A percentile compares a stretch with the other conserved stretches of the same genome.
phyloP scores from a whole-genome alignment of 2,797 vertebrate genomes.

The Triplophysa yarkandensis region DNA sequence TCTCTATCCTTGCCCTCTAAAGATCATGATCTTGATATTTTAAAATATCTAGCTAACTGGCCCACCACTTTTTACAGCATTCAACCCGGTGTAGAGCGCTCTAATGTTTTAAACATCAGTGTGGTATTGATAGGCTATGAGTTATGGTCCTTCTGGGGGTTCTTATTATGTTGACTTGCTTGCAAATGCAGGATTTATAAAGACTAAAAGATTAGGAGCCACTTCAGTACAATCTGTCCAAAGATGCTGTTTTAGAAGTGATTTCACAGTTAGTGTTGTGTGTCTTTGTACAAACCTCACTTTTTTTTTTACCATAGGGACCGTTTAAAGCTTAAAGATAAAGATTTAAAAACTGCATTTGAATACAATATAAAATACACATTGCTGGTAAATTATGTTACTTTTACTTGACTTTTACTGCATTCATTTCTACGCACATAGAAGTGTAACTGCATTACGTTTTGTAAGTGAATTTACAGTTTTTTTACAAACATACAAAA shows the following conservation, averaged over 20 bases:
- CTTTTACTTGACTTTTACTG: too few relatives aligned
- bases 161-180: slow-evolving; percentile 65
- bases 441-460: too few relatives aligned
- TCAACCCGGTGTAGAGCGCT: slow-evolving; percentile 53
- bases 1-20: slow-evolving; percentile 14
- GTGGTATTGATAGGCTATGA: slow-evolving; percentile 68
- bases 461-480: too few relatives aligned
- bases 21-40: slow-evolving; percentile 15
- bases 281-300: too few relatives aligned
- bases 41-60: slow-evolving; percentile 45
- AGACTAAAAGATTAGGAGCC: slow-evolving; percentile 41
- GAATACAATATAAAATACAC: too few relatives aligned
- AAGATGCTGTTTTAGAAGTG: slow-evolving; percentile 1
- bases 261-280: neutral
- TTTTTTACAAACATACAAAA: too few relatives aligned
- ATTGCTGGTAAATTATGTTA: too few relatives aligned
- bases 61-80: slow-evolving; percentile 65
- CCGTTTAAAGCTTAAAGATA: too few relatives aligned
- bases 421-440: too few relatives aligned
- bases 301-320: neutral
- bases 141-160: slow-evolving; percentile 69
- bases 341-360: too few relatives aligned
- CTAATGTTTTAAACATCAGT: slow-evolving; percentile 74
- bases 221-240: slow-evolving; percentile 22
- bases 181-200: slow-evolving; percentile 53